Conservation (phyloP, 2,888 invertebrate genomes). For the Hemicrepidius hirtus region DNA sequence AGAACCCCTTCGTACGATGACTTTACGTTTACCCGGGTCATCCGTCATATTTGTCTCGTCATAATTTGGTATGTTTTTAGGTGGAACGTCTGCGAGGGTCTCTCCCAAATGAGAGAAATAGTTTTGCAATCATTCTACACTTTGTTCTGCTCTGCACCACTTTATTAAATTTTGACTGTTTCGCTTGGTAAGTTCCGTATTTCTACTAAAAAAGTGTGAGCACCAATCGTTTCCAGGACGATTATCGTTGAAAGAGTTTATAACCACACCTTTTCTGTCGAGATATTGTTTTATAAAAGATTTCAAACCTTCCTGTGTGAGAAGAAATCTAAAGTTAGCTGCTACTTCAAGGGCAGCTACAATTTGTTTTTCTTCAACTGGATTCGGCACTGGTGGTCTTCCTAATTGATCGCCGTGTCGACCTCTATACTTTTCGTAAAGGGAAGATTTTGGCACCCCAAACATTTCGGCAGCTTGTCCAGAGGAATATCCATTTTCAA, state of each 20-base stretch:
- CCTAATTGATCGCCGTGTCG: background rate
- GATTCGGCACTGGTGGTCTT: background rate
- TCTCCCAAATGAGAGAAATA: slow-evolving; percentile 55
- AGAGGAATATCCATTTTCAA: background rate
- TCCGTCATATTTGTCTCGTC: slow-evolving; percentile 28
- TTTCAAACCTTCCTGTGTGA: background rate
- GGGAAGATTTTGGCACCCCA: no score
- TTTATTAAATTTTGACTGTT: slow-evolving; percentile 18
- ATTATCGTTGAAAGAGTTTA: background rate
- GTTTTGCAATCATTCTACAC: slow-evolving; percentile 43
- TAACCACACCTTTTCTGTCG: background rate
- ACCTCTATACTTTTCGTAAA: background rate
- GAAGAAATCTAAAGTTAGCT: background rate
- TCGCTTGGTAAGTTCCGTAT: background rate
- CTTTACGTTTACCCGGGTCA: slow-evolving; percentile 23
- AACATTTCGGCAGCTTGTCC: slow-evolving; percentile 1
- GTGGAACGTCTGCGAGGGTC: background rate
- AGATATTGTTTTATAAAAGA: slow-evolving; percentile 12
- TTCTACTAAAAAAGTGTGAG: background rate
- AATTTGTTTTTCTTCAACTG: slow-evolving; percentile 8
- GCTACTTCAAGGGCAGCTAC: background rate
- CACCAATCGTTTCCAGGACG: slow-evolving; percentile 9
- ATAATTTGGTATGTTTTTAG: slow-evolving; percentile 35
- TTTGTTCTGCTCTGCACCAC: slow-evolving; percentile 10
- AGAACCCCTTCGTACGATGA: slow-evolving; percentile 16